Evolutionary conservation across 2,113 vertebrate species (phyloP), one percentile per base, ranked within the genome.

Genomic region (Xiphophorus couchianus): DNA sequence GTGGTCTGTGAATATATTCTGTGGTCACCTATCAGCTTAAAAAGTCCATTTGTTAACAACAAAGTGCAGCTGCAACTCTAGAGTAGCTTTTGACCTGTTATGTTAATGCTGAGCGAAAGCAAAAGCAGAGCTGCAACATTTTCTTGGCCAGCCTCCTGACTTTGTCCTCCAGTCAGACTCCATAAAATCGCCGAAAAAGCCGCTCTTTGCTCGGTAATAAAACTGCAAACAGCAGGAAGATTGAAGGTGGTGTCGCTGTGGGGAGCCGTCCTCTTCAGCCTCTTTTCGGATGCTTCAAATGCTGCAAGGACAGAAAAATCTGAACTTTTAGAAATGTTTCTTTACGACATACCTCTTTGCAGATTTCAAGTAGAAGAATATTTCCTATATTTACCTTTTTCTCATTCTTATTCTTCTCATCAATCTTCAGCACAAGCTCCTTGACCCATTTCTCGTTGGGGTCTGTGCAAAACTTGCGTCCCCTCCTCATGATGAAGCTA

Each of bases 401-500:
- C 9, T 0, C 0, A 29, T 25, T 66, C 0, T 4, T 37, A 29
- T n/a, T 75, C 69, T 5, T 82, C 1, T 1, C 15, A 13, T 92
- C 80, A 19, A 93, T 13, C 27, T 0, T 31, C 0, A 0, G 3
- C 70, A 83, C 89, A 42, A 95, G 82, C 0, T 70, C 0, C 0
- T 0, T 0, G 0, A 92, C 93, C 94, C 94, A 95, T 0, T 1
- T 2, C 0, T 90, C 76, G 1, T 0, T 78, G 3, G 93, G 93
- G 73, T 95, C 27, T 0, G 88, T 27, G 61, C 94, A 95, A 1
- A 90, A 42, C n/a, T 58, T 0, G 0, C 78, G 81, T 0, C 90
- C 90, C 62, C 0, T 80, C 68, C 3, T 93, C 85, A 86, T 61
- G 10, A 22, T 91, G 74, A 95, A 92, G 71, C 94, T 95, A 12